These are phyloP conservation scores for Fukomys damarensis DNA, from an alignment of 2,113 vertebrate species.

Conservation along the genomic window DNA sequence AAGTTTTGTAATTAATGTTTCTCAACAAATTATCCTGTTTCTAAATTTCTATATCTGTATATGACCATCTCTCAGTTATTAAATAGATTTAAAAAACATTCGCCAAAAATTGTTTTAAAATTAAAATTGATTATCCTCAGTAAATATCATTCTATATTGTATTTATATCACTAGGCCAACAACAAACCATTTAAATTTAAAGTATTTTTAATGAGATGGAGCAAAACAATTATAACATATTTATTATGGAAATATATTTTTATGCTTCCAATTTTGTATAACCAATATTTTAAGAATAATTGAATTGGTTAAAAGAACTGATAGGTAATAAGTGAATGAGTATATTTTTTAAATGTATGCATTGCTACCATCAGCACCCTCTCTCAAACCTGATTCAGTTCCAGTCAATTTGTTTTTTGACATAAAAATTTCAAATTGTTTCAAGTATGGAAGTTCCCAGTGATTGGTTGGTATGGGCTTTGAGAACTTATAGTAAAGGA, in stretches of 20 bases:
- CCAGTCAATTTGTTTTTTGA: not conserved
- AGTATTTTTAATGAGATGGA: not conserved
- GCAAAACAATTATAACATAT: not conserved
- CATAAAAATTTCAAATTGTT: not conserved
- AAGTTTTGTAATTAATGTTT: not conserved
- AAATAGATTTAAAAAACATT: slow-evolving; percentile 16
- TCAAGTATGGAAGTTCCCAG: not conserved
- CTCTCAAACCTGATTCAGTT: not conserved
- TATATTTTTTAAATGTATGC: not conserved
- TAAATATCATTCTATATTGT: not conserved
- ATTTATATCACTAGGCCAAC: not conserved
- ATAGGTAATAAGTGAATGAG: not conserved
- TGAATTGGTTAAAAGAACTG: not conserved
- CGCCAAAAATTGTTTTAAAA: not conserved
- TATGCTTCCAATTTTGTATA: not conserved
- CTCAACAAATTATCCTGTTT: not conserved
- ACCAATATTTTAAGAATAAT: not conserved
- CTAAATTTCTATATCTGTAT: not conserved
- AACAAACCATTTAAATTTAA: not conserved
- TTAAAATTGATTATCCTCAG: not conserved
- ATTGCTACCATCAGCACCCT: not conserved
- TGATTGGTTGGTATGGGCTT: not conserved
- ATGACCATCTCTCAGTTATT: not conserved
- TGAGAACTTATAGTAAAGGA: not conserved
- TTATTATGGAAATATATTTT: not conserved